Conservation (phyloP, 2,797 vertebrate genomes). For the Phyllotis vaccarum region DNA sequence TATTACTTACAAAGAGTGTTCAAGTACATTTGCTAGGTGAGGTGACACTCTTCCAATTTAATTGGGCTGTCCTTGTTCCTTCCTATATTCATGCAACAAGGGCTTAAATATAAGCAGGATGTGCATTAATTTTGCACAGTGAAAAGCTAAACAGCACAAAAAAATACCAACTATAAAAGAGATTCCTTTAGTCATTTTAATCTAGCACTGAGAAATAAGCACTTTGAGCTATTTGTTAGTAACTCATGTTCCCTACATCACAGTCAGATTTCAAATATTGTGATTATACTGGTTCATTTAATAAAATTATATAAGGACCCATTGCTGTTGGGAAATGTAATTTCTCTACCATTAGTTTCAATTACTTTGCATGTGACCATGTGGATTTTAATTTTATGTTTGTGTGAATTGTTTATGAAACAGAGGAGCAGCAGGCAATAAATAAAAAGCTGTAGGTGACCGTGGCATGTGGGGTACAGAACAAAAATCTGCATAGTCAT, state of each 20-base stretch:
- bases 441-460: background rate
- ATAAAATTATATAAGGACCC: background rate
- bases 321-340: background rate
- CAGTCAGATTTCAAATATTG: background rate
- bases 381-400: background rate
- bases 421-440: background rate
- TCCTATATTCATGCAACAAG: background rate
- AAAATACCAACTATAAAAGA: background rate
- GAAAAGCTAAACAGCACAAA: background rate
- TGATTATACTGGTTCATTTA: background rate
- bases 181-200: background rate
- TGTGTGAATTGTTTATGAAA: background rate
- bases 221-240: background rate
- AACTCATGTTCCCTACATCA: background rate
- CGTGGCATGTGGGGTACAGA: background rate
- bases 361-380: background rate
- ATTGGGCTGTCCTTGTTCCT: background rate
- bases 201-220: background rate
- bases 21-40: background rate
- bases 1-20: background rate
- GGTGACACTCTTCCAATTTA: background rate
- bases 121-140: background rate
- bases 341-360: background rate
- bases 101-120: background rate
- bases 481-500: background rate